These are phyloP conservation scores for Drosophila mojavensis DNA, from an alignment of 1,140 invertebrate species.

Conservation along the genomic window DNA sequence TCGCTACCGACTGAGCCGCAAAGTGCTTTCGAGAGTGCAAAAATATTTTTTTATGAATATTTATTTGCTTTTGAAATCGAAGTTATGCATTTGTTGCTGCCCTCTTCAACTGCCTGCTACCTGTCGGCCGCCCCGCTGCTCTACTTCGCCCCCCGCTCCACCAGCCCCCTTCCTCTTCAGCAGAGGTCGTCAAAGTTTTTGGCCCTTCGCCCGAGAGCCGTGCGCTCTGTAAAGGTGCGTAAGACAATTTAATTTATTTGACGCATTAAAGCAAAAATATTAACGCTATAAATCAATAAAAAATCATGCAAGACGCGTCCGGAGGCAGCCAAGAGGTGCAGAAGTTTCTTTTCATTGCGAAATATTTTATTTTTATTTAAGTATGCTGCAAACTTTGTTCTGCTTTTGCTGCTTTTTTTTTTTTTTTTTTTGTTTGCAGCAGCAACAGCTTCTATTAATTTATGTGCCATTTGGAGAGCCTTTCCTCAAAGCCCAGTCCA, in stretches of 20 bases:
- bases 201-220: conserved; percentile 36
- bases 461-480: conserved; percentile 56
- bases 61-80: conserved; percentile 81
- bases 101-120: conserved; percentile 11
- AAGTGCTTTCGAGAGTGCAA: conserved; percentile 66
- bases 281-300: conserved; percentile 80
- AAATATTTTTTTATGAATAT: conserved; percentile 79
- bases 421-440: conserved; percentile 4
- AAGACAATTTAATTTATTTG: conserved; percentile 83
- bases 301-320: conserved; percentile 28
- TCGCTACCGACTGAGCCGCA: conserved; percentile 54
- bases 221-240: conserved; percentile 64
- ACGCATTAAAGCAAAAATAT: conserved; percentile 81
- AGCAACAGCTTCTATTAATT: conserved; percentile 70
- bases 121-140: background rate
- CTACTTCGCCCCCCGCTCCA: background rate
- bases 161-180: background rate
- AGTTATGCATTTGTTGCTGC: conserved; percentile 72
- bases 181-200: conserved; percentile 66
- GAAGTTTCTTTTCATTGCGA: conserved; percentile 38
- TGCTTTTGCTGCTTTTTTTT: conserved; percentile 19
- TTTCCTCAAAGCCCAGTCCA: conserved; percentile 24
- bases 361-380: conserved; percentile 60
- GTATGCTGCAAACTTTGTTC: conserved; percentile 37
- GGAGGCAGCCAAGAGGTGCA: background rate